phyloP scores from a whole-genome alignment of 1,140 invertebrate species.

The Diploscapter pachys region DNA sequence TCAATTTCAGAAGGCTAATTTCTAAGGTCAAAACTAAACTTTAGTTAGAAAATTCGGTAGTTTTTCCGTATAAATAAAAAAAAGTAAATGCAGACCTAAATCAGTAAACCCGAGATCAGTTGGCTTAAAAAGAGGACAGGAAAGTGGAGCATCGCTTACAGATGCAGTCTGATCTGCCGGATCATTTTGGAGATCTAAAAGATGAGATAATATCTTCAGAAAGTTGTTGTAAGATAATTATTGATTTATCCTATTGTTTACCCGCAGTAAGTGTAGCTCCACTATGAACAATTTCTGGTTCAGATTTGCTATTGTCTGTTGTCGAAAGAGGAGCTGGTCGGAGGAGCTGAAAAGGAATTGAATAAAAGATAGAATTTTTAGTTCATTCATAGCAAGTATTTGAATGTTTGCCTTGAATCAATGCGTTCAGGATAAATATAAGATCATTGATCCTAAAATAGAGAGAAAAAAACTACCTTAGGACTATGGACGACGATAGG shows the following conservation, averaged over 20 bases:
- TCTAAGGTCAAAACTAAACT: too few relatives aligned
- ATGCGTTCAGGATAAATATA: neutral
- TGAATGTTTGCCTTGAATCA: too few relatives aligned
- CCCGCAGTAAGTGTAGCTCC: too few relatives aligned
- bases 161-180: neutral
- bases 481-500: conserved; percentile 24
- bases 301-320: neutral
- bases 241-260: too few relatives aligned
- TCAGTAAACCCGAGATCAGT: conserved; percentile 26
- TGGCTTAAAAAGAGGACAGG: conserved; percentile 17
- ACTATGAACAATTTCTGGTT: too few relatives aligned
- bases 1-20: too few relatives aligned
- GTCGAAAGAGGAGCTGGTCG: neutral
- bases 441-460: neutral
- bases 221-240: neutral
- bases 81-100: neutral
- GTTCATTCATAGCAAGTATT: neutral
- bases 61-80: neutral
- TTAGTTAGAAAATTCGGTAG: too few relatives aligned
- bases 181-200: conserved; percentile 2
- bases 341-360: neutral
- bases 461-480: neutral
- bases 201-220: conserved; percentile 8
- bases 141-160: conserved; percentile 7
- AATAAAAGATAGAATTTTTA: neutral